A percentile compares a stretch with the other conserved stretches of the same genome.
Conservation (phyloP, 2,888 invertebrate genomes). For the Drosophila affinis region DNA sequence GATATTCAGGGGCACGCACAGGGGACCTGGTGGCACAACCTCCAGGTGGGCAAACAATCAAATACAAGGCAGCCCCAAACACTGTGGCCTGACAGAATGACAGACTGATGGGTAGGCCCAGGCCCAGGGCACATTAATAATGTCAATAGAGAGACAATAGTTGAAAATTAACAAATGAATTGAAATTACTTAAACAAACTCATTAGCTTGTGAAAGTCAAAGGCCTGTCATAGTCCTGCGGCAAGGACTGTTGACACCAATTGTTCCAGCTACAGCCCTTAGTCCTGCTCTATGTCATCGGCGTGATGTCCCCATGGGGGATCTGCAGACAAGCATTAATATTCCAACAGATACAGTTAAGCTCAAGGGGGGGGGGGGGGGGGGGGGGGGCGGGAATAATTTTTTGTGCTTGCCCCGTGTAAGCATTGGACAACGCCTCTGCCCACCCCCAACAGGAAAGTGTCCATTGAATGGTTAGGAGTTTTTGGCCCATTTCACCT, state of each 20-base stretch:
- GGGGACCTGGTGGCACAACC: not conserved
- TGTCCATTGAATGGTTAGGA: constrained; percentile 40
- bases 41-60: constrained; percentile 25
- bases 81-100: constrained; percentile 16
- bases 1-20: constrained; percentile 56
- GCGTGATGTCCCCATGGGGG: constrained; percentile 12
- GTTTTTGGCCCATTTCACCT: constrained; percentile 19
- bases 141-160: constrained; percentile 75
- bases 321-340: constrained; percentile 35
- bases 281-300: constrained; percentile 30
- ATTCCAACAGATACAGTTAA: constrained; percentile 26
- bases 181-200: constrained; percentile 79
- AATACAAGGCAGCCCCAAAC: constrained; percentile 7
- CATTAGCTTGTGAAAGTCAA: constrained; percentile 73
- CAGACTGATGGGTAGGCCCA: constrained; percentile 41
- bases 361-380: constrained; percentile 1
- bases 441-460: constrained; percentile 14
- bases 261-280: not conserved
- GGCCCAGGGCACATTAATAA: constrained; percentile 59
- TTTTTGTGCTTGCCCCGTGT: constrained; percentile 46
- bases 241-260: constrained; percentile 64
- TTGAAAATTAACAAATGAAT: constrained; percentile 79
- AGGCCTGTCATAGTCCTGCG: constrained; percentile 37
- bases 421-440: constrained; percentile 50
- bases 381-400: not conserved